Conservation (phyloP, 2,888 invertebrate species). For the Acanthosepion esculentum region DNA sequence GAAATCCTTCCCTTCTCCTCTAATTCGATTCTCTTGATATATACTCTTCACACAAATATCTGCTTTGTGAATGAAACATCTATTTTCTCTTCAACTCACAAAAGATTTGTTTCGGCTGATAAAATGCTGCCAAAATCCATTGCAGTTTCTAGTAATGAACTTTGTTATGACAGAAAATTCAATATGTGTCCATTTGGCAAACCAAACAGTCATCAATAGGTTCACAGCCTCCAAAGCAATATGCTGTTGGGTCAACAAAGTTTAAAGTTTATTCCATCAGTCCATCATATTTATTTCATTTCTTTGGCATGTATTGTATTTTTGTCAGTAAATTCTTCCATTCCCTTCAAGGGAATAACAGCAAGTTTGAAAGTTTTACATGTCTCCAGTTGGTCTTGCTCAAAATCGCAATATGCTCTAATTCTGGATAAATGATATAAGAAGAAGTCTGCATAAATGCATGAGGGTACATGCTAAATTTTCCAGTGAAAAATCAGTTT, state of each 20-base stretch:
- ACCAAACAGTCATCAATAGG: background rate
- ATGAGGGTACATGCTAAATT: too few relatives aligned
- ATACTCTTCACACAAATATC: background rate
- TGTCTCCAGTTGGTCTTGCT: background rate
- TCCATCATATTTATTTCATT: background rate
- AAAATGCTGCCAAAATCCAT: background rate
- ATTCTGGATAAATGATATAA: too few relatives aligned
- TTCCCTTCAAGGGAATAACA: background rate
- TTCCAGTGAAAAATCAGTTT: too few relatives aligned
- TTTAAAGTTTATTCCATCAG: background rate
- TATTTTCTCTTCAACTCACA: constrained; percentile 33
- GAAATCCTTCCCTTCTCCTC: background rate
- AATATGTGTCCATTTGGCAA: background rate
- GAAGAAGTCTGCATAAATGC: too few relatives aligned
- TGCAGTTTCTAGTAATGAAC: background rate
- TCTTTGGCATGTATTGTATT: background rate
- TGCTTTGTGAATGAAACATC: background rate
- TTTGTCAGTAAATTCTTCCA: background rate
- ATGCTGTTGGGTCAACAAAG: background rate
- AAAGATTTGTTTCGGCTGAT: background rate
- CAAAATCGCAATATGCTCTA: too few relatives aligned
- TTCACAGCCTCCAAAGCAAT: background rate
- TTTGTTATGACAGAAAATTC: constrained; percentile 33
- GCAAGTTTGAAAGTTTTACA: background rate
- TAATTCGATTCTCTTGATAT: background rate